Evolutionary conservation across 2,797 vertebrate genomes (phyloP).

Genomic region (Sebastes paucispinis): DNA sequence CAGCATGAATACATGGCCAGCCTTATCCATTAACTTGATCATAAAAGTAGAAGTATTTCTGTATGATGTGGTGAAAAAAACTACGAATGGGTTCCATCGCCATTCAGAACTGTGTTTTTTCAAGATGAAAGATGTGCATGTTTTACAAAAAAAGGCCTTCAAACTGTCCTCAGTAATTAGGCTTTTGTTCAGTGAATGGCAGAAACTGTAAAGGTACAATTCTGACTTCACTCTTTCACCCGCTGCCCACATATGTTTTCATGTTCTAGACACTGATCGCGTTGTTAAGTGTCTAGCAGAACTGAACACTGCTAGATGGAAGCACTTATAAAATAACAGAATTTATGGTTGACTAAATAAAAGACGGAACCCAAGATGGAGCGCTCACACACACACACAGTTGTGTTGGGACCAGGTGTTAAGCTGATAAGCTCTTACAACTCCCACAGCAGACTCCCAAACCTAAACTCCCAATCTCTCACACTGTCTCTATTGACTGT

Average conservation of each 20-base stretch:
- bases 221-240: neutral
- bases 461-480: conserved; percentile 55
- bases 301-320: neutral
- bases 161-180: neutral
- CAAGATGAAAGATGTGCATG: neutral
- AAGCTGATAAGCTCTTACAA: conserved; percentile 65
- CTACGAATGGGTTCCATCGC: neutral
- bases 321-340: neutral
- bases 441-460: conserved; percentile 68
- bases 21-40: neutral
- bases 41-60: neutral
- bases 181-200: neutral
- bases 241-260: neutral
- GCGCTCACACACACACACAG: conserved; percentile 8
- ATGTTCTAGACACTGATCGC: neutral
- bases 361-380: neutral
- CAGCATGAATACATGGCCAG: neutral
- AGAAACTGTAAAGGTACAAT: neutral
- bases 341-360: neutral
- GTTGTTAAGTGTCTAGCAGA: neutral
- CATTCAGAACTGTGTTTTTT: neutral
- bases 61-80: neutral
- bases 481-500: conserved; percentile 65
- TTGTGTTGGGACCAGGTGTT: conserved; percentile 72
- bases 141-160: neutral